Evolutionary conservation across 2,797 vertebrate species (phyloP), one percentile per base, ranked within the genome.

Genomic region (Gadopsis bispinosus): DNA sequence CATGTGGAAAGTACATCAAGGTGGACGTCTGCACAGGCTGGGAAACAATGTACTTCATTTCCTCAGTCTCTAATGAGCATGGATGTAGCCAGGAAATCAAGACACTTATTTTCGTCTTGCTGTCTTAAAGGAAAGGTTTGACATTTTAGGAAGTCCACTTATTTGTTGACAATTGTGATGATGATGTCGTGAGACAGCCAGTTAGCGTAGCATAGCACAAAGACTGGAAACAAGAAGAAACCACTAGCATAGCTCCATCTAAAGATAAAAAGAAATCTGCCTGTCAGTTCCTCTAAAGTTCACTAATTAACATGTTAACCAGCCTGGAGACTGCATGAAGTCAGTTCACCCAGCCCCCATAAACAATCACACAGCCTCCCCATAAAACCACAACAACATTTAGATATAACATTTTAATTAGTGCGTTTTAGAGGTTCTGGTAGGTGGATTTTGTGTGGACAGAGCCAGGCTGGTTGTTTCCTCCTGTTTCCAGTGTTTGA

Each of bases 1-100:
- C 72, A 88, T 91, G 72, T 93, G 91, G 87, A 79, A 91, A 92
- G 83, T 10, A 11, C 45, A 80, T 94, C 60, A 86, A 72, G 47
- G 48, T 77, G 75, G 35, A 84, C 48, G 45, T 60, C 51, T 70
- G 16, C 1, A 1, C 47, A 37, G 43, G 41, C 14, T 39, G 3
- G 17, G 51, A 86, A 84, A 90, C 88, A 89, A 90, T 88, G 51
- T 54, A 50, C 53, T 65, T 73, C 2, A 73, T 88, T 92, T 91
- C 88, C 88, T 83, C 20, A 26, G 2, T 56, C 68, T 37, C 10
- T 60, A 55, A 75, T 70, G 37, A 72, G 43, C 58, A 29, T 71
- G 20, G 63, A 58, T 58, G 48, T 56, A 48, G 55, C 29, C 22
- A 66, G 2, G 60, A 73, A 51, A 10, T 39, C 37, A 39, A 10